Base-by-base conservation (phyloP, 2,888 invertebrate genomes). In the Drosophila paracracens region DNA sequence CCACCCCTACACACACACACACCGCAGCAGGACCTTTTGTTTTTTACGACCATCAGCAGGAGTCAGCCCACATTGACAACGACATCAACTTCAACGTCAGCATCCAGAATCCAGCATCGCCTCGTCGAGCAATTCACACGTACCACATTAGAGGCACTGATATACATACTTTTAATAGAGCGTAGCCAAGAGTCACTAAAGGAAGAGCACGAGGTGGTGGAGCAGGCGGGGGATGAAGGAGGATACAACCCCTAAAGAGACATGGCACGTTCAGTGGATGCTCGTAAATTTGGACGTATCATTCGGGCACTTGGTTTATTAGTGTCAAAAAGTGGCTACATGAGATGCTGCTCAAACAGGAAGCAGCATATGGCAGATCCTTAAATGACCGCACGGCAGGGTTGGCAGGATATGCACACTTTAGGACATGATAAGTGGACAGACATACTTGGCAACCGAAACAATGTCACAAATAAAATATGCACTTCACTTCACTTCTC, bases 81-180 rank as follows among this genome's bases (percentile, higher is more conserved):
- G 38, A 53, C 46, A 35, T 62, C 57, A 65, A 54, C 60, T 38
- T 51, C 35, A 48, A 36, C 54, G 29, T 16, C 63, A 27, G 53
- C 75, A 56, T 48, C 46, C 33, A 35, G 21, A 53, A 35, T 21
- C 25, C 53, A 69, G 63, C 70, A 65, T 38, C 60, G 66, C 29
- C 72, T 67, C 70, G 51, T 70, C 53, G 69, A 60, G 67, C 76
- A 70, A 84, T 86, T 84, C 82, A 84, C 86, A 87, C 86, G 86
- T 89, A 81, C 83, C 57, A 68, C 79, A 89, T 79, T 84, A 81
- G 77, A 74, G 77, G 76, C 87, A 89, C 84, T 89, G 84, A 89
- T 89, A 87, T 77, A 83, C 78, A 76, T 60, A 76, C 79, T 75
- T 78, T 79, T 78, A 78, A 78, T 78, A 78, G 75, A 78, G 61